Percentiles rank a stretch among this genome's conserved stretches.
These are phyloP conservation scores for Cichladusa arquata DNA, from an alignment of 2,113 vertebrate genomes.

Conservation along the genomic window DNA sequence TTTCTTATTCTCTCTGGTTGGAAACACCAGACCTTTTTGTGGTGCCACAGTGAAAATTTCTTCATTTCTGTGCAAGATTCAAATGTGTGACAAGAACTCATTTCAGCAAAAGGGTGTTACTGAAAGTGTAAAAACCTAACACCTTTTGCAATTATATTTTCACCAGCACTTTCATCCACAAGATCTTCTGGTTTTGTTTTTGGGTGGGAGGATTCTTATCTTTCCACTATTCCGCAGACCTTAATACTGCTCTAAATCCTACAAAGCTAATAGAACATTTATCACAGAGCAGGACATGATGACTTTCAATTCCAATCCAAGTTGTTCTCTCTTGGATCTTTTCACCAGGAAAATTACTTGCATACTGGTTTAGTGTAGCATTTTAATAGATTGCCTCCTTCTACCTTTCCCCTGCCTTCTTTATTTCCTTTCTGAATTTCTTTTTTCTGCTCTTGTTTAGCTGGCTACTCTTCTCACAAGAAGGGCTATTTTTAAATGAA, in stretches of 20 bases:
- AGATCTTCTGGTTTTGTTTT: neutral
- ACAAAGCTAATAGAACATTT: neutral
- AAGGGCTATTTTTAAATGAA: neutral
- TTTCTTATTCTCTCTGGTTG: neutral
- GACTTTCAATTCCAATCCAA: neutral
- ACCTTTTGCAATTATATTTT: neutral
- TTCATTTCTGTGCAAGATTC: neutral
- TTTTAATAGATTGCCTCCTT: neutral
- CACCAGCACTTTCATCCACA: neutral
- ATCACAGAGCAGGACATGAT: neutral
- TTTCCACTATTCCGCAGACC: neutral
- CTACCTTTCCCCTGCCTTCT: rapidly evolving
- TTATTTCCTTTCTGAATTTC: neutral
- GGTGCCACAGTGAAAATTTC: neutral
- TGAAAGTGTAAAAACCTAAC: neutral
- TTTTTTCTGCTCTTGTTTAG: neutral
- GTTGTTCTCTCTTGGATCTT: neutral
- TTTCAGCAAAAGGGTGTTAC: neutral
- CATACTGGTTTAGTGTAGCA: neutral
- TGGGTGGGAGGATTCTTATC: neutral
- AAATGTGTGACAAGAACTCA: neutral
- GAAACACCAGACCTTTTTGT: neutral
- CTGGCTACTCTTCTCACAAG: neutral
- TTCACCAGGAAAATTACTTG: neutral
- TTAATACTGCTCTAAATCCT: neutral